Base-by-base conservation (phyloP, 2,113 vertebrate genomes). In the Menura novaehollandiae region DNA sequence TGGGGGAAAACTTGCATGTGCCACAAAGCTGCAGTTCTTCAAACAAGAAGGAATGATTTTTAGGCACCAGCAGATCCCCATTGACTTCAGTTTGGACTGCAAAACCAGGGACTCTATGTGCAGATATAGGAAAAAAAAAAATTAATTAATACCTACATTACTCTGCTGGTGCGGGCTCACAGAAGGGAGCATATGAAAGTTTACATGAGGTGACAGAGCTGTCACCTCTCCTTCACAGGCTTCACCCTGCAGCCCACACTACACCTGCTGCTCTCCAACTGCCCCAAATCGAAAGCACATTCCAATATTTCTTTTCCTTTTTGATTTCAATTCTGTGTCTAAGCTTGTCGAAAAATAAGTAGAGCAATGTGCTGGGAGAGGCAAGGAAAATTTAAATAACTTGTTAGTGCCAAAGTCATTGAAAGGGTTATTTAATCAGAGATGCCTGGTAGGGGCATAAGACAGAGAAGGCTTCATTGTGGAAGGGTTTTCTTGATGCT, bases 361-460 rank as follows among this genome's bases (percentile, higher is more conserved):
- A 87, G 69, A 87, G 47, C 49, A 60, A 46, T 24, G 64, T 20
- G 77, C 16, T 72, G 44, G 66, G 46, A 81, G 46, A 90, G 39
- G 55, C 43, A 96, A 74, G 3, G 47, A 88, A 91, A 93, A 88
- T 60, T 91, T 95, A 86, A 95, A 94, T 90, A 71, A 76, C 55
- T 94, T 80, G 21, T 58, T 69, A 73, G 23, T 85, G 74, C 41
- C 78, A 49, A 88, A 97, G 79, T 63, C 47, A 60, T 73, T 91
- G 87, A 93, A 94, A 88, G 76, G 58, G 63, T 88, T 85, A 73
- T 96, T 93, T 91, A 81, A 93, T 97, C 89, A 91, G 71, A 89
- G 44, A 85, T 81, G 85, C 79, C 47, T 64, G 55, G 43, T 78
- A 77, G 85, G 68, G 85, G 43, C 51, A 44, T n/a, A 77, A 93